Percentiles rank a stretch among this genome's conserved stretches.
These are phyloP conservation scores for Danionella dracula DNA, from an alignment of 2,797 vertebrate species.

Conservation along the genomic window DNA sequence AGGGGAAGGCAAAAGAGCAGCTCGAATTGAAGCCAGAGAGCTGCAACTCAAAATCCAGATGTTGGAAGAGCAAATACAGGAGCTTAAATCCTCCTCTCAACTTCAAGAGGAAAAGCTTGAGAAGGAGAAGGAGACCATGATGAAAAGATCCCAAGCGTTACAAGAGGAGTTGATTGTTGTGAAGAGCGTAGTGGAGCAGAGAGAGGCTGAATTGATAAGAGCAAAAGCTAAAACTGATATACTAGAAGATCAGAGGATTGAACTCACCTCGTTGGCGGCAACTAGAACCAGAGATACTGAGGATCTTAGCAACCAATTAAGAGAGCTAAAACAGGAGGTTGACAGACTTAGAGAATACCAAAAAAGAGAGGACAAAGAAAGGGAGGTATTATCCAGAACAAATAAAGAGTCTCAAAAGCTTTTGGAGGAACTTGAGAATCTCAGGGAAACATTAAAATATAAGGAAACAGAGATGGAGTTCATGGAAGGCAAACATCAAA, in stretches of 20 bases:
- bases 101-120: conserved; percentile 43
- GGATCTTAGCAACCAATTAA: conserved; percentile 24
- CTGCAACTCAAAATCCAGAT: conserved; percentile 3
- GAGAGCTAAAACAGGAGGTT: conserved; percentile 13
- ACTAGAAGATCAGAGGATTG: conserved; percentile 60
- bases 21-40: conserved; percentile 28
- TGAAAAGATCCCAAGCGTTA: conserved; percentile 47
- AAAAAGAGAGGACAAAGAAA: background rate
- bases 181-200: conserved; percentile 50
- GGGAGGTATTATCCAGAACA: conserved; percentile 9
- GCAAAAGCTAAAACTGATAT: conserved; percentile 48
- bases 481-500: conserved; percentile 1
- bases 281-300: conserved; percentile 36
- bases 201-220: conserved; percentile 51
- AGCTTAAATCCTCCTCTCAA: conserved; percentile 18
- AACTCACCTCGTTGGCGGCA: conserved; percentile 40
- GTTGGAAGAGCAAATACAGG: conserved; percentile 35
- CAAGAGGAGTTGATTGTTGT: conserved; percentile 33
- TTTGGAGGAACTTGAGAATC: background rate
- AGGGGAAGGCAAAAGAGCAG: conserved; percentile 35
- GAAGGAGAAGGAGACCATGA: conserved; percentile 51
- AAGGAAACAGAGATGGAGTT: conserved; percentile 23
- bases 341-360: conserved; percentile 17
- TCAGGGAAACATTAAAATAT: conserved; percentile 12
- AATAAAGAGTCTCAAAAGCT: background rate